Evolutionary conservation across 1,140 invertebrate genomes (phyloP).

Genomic region (Brachionus calyciflorus): DNA sequence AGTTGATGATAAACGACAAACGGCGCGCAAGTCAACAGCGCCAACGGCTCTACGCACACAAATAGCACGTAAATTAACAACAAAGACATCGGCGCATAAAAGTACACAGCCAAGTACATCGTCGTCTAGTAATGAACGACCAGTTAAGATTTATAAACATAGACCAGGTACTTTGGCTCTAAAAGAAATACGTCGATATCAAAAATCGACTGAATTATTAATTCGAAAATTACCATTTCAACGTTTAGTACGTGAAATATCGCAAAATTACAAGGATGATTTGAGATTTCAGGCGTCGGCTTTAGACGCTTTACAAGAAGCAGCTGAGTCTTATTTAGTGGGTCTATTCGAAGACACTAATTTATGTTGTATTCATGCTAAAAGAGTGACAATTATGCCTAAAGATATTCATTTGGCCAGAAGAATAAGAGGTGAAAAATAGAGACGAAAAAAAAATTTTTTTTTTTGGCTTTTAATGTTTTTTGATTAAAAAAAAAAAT

Average conservation of each 20-base stretch:
- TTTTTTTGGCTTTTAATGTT: too few relatives aligned
- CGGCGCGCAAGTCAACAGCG: conserved; percentile 68
- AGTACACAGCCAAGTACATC: conserved; percentile 65
- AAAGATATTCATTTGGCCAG: conserved; percentile 77
- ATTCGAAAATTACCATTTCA: conserved; percentile 81
- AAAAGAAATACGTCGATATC: conserved; percentile 79
- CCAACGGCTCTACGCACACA: conserved; percentile 51
- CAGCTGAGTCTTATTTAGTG: conserved; percentile 81
- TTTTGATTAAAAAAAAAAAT: too few relatives aligned
- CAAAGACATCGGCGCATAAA: conserved; percentile 67
- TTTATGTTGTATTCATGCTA: conserved; percentile 87
- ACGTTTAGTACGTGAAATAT: conserved; percentile 78
- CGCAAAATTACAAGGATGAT: conserved; percentile 72
- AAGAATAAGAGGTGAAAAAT: conserved; percentile 55
- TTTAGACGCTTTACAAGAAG: conserved; percentile 66
- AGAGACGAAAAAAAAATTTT: too few relatives aligned
- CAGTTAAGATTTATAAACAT: conserved; percentile 54
- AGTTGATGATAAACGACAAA: too few relatives aligned
- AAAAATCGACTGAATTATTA: conserved; percentile 76
- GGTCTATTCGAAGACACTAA: conserved; percentile 86
- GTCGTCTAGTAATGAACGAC: too few relatives aligned
- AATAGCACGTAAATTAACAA: conserved; percentile 61
- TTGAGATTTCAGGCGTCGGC: conserved; percentile 65
- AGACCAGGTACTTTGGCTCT: conserved; percentile 78
- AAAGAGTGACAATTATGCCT: conserved; percentile 90